A percentile compares a stretch with the other conserved stretches of the same genome.
Conservation (phyloP, 2,113 vertebrate genomes). For the Lathamus discolor region DNA sequence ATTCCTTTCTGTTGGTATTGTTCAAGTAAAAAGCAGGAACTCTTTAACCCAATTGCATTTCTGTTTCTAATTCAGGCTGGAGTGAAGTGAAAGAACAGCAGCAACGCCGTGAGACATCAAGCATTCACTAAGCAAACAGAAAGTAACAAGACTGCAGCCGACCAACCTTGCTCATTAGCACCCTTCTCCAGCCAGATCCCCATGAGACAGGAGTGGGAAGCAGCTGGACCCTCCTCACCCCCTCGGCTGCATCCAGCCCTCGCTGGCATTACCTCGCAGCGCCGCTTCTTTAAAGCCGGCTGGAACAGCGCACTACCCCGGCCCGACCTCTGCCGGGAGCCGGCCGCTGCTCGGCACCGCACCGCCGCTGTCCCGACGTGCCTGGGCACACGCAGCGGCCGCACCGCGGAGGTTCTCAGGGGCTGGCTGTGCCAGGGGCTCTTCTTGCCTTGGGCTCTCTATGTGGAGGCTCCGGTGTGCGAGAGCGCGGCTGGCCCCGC, state of each 20-base stretch:
- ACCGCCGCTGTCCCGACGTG: not conserved
- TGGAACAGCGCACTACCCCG: not conserved
- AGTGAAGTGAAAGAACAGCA: not conserved
- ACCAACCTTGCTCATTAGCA: not conserved
- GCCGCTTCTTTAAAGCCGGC: not conserved
- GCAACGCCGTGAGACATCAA: fast-evolving
- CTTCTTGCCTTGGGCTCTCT: not conserved
- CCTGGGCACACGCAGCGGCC: not conserved
- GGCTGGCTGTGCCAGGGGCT: not conserved
- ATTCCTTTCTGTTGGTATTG: not conserved
- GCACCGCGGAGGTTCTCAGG: not conserved
- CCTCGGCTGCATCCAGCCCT: not conserved
- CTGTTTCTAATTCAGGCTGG: not conserved
- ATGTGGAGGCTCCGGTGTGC: not conserved
- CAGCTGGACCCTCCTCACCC: not conserved
- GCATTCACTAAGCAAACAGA: not conserved
- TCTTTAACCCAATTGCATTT: not conserved
- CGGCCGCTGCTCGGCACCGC: not conserved
- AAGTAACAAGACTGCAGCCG: not conserved
- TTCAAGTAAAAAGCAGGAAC: not conserved
- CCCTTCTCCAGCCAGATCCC: not conserved
- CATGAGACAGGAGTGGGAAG: not conserved
- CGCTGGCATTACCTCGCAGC: not conserved
- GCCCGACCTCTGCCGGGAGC: not conserved
- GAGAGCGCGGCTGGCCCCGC: not conserved